phyloP scores from a whole-genome alignment of 2,797 vertebrate genomes.

The Neosilurus hyrtlii region DNA sequence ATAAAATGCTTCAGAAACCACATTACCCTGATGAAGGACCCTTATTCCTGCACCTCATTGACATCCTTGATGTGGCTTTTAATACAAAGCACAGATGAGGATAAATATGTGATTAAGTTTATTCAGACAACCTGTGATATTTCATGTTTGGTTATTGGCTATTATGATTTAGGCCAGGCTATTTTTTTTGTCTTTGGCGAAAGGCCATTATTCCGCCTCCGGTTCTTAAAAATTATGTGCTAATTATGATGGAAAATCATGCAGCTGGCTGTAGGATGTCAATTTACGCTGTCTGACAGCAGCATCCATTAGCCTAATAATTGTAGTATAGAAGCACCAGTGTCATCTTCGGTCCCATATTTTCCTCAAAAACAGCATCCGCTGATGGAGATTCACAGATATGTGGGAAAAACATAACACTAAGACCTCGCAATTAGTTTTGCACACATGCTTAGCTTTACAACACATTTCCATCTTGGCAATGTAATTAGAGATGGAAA shows the following conservation, averaged over 20 bases:
- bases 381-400: slow-evolving; percentile 10
- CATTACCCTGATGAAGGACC: slow-evolving; percentile 21
- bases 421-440: slow-evolving; percentile 16
- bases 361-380: slow-evolving; percentile 21
- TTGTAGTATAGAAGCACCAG: slow-evolving; percentile 10
- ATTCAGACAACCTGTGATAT: slow-evolving; percentile 1
- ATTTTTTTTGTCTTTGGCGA: slow-evolving; percentile 10
- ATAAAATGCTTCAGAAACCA: slow-evolving; percentile 10
- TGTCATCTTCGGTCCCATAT: slow-evolving; percentile 18
- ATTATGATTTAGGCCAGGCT: not conserved
- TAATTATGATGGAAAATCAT: slow-evolving; percentile 41
- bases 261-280: slow-evolving; percentile 15
- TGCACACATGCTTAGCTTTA: not conserved
- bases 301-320: slow-evolving; percentile 39
- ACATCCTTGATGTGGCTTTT: slow-evolving; percentile 16
- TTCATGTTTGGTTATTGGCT: slow-evolving; percentile 7
- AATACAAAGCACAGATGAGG: not conserved
- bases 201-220: slow-evolving; percentile 20
- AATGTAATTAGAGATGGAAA: not conserved
- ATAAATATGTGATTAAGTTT: slow-evolving; percentile 20
- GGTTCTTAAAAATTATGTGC: slow-evolving; percentile 22
- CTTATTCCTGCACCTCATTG: slow-evolving; percentile 13
- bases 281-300: slow-evolving; percentile 20
- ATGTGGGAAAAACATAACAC: slow-evolving; percentile 1
- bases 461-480: not conserved